These are phyloP conservation scores for Macrochelys suwanniensis DNA, from an alignment of 2,797 vertebrate genomes.

Conservation along the genomic window DNA sequence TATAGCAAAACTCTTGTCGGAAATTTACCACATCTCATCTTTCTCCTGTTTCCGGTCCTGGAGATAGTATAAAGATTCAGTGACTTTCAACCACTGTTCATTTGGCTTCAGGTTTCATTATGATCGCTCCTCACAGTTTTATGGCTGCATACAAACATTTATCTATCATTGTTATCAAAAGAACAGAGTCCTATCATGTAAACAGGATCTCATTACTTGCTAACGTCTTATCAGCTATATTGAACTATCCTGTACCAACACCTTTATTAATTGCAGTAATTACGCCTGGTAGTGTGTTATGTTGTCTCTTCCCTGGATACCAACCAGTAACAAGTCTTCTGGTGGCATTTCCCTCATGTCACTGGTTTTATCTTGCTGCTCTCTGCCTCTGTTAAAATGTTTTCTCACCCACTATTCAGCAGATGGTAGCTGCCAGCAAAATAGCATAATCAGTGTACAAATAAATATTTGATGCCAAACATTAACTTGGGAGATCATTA, in stretches of 20 bases:
- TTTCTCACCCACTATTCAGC: neutral
- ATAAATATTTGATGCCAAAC: slow-evolving; percentile 18
- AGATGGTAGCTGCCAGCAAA: neutral
- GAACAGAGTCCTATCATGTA: neutral
- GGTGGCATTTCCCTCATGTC: neutral
- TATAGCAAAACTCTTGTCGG: neutral
- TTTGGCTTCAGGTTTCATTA: neutral
- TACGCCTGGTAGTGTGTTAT: neutral
- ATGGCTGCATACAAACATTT: neutral
- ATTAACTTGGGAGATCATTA: slow-evolving; percentile 28
- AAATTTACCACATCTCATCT: neutral
- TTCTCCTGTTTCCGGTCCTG: neutral
- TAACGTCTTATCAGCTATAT: neutral
- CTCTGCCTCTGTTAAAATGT: neutral
- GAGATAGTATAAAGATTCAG: neutral
- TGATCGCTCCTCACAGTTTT: neutral
- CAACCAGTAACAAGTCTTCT: neutral
- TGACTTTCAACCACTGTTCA: neutral
- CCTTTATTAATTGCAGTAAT: neutral
- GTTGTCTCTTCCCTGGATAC: neutral
- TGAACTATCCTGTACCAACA: neutral
- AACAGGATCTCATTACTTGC: neutral
- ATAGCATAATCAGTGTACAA: neutral
- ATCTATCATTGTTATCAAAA: neutral
- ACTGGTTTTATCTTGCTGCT: neutral